phyloP scores from a whole-genome alignment of 2,797 vertebrate species.

The Coranthus polyacanthus region DNA sequence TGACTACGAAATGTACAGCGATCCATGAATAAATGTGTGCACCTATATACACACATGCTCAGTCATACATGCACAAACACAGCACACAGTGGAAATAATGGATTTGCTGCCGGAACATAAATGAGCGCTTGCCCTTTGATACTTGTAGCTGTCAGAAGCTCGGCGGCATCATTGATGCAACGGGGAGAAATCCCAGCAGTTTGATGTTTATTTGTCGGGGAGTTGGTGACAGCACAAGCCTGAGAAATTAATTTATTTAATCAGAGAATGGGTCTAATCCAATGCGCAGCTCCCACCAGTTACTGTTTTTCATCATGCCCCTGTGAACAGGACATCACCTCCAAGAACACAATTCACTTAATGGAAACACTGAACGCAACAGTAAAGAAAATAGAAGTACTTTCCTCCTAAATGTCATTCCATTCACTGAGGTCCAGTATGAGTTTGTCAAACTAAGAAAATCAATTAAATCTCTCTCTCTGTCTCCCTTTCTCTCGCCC shows the following conservation, averaged over 20 bases:
- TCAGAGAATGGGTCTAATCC: slow-evolving; percentile 60
- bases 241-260: slow-evolving; percentile 67
- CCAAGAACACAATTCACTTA: slow-evolving; percentile 69
- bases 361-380: slow-evolving; percentile 75
- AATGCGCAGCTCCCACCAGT: slow-evolving; percentile 38
- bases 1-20: slow-evolving; percentile 54
- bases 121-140: slow-evolving; percentile 78
- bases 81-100: slow-evolving; percentile 53
- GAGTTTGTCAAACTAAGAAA: slow-evolving; percentile 75
- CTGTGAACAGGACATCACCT: slow-evolving; percentile 56
- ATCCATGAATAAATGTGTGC: slow-evolving; percentile 46
- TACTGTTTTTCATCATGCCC: slow-evolving; percentile 57
- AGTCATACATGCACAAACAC: slow-evolving; percentile 7
- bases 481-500: neutral
- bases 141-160: slow-evolving; percentile 68
- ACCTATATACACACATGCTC: slow-evolving; percentile 7
- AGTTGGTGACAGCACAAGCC: slow-evolving; percentile 64
- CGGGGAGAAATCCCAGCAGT: slow-evolving; percentile 68
- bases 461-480: slow-evolving; percentile 65
- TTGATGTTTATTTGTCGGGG: slow-evolving; percentile 71
- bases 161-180: slow-evolving; percentile 75
- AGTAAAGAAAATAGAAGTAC: slow-evolving; percentile 63
- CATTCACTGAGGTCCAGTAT: slow-evolving; percentile 50
- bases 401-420: slow-evolving; percentile 74
- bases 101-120: slow-evolving; percentile 66